A percentile compares a stretch with the other conserved stretches of the same genome.
Evolutionary conservation across 2,113 vertebrate genomes (phyloP).

Genomic region (Protobothrops flavoviridis): DNA sequence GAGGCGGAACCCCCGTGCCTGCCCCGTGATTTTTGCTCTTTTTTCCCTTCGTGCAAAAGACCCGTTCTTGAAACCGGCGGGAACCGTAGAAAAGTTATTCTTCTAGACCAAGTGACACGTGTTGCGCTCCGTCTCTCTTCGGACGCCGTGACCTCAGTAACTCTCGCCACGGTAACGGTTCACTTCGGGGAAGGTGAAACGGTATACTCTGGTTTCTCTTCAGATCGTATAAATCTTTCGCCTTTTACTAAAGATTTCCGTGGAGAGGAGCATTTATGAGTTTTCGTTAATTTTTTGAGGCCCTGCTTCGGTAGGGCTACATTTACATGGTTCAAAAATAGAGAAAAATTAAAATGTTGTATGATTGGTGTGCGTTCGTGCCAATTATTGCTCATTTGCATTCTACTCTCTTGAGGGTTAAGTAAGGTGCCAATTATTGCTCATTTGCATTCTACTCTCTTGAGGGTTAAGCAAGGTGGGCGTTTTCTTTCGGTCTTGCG

Average conservation of each 20-base stretch:
- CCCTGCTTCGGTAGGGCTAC: accelerated
- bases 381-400: no score
- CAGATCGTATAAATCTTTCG: conserved; percentile 37
- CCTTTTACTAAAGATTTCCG: background rate
- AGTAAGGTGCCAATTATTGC: no score
- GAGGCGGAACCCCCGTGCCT: no score
- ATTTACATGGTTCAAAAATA: accelerated
- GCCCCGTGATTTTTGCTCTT: background rate
- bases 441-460: no score
- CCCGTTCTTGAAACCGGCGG: no score
- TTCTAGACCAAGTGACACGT: accelerated
- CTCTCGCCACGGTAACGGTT: accelerated
- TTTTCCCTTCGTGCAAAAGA: background rate
- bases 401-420: no score
- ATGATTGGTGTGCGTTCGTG: accelerated
- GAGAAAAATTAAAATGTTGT: accelerated
- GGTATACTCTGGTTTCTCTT: conserved; percentile 60
- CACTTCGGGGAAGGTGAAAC: accelerated
- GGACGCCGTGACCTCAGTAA: accelerated
- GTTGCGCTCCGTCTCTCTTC: accelerated
- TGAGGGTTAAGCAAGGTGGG: no score
- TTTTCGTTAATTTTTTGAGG: conserved; percentile 52
- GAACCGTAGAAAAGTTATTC: accelerated
- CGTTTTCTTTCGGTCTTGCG: no score
- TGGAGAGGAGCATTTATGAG: background rate